These are phyloP conservation scores for Danio kyathit DNA, from an alignment of 2,797 vertebrate genomes.

Conservation along the genomic window DNA sequence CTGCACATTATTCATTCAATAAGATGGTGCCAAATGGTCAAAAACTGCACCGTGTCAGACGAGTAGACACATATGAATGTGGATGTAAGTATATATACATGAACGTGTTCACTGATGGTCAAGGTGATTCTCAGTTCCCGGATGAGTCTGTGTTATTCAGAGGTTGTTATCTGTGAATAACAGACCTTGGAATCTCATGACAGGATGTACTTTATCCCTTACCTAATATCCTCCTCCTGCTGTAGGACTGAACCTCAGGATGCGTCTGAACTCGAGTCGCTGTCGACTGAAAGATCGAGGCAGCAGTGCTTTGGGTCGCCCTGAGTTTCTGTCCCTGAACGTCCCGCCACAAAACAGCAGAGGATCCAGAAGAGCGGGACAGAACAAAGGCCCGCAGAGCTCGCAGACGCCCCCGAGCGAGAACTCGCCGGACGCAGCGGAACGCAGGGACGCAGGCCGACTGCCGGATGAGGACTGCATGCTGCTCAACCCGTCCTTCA, in stretches of 20 bases:
- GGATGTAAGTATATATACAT: too few species aligned
- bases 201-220: too few species aligned
- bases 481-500: slow-evolving; percentile 96
- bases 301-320: slow-evolving; percentile 87
- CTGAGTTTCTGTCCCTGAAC: slow-evolving; percentile 94
- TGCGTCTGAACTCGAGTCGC: slow-evolving; percentile 87
- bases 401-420: slow-evolving; percentile 63
- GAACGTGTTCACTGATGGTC: too few species aligned
- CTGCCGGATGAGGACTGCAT: slow-evolving; percentile 96
- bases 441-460: slow-evolving; percentile 80
- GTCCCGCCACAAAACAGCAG: slow-evolving; percentile 77
- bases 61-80: too few species aligned
- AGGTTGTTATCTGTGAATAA: too few species aligned
- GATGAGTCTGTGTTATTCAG: too few species aligned
- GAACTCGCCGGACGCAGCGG: slow-evolving; percentile 68
- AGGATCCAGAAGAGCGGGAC: slow-evolving; percentile 71
- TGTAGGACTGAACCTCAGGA: slow-evolving; percentile 67
- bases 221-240: neutral
- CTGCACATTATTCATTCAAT: too few species aligned
- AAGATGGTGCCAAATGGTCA: too few species aligned
- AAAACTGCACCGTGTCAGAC: too few species aligned
- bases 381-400: slow-evolving; percentile 69
- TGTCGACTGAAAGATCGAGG: slow-evolving; percentile 85
- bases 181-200: too few species aligned
- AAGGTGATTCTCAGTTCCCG: too few species aligned